Evolutionary conservation across 1,140 invertebrate genomes (phyloP).

Genomic region (Triops longicaudatus): DNA sequence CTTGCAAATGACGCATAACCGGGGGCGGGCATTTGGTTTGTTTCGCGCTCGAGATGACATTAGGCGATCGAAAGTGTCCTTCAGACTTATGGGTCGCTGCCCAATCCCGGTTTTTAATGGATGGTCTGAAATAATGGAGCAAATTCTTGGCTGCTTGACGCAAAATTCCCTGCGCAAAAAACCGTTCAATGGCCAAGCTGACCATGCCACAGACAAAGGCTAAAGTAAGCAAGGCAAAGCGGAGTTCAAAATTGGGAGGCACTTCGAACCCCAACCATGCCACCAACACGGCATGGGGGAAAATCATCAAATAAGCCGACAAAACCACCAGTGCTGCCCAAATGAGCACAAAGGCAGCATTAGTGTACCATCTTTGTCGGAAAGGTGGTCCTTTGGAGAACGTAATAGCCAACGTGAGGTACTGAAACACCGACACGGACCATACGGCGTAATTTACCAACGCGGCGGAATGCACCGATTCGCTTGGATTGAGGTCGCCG

Average conservation of each 20-base stretch:
- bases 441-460: slow-evolving; percentile 76
- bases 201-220: not conserved
- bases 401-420: slow-evolving; percentile 75
- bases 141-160: not conserved
- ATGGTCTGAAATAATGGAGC: not conserved
- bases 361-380: slow-evolving; percentile 70
- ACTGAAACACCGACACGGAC: slow-evolving; percentile 75
- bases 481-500: slow-evolving; percentile 34
- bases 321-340: slow-evolving; percentile 34
- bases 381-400: slow-evolving; percentile 87
- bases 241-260: slow-evolving; percentile 55
- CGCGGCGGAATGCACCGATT: slow-evolving; percentile 40
- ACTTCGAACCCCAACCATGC: slow-evolving; percentile 53
- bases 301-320: slow-evolving; percentile 58
- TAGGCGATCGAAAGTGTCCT: not conserved
- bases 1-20: not conserved
- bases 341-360: slow-evolving; percentile 40
- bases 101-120: not conserved
- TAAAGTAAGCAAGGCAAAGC: slow-evolving; percentile 47
- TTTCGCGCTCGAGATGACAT: not conserved
- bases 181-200: not conserved
- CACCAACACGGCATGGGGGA: slow-evolving; percentile 54
- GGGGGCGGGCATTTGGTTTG: not conserved
- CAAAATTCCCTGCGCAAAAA: not conserved
- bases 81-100: not conserved